Conservation (phyloP, 2,797 vertebrate genomes). For the Tapirus indicus region DNA sequence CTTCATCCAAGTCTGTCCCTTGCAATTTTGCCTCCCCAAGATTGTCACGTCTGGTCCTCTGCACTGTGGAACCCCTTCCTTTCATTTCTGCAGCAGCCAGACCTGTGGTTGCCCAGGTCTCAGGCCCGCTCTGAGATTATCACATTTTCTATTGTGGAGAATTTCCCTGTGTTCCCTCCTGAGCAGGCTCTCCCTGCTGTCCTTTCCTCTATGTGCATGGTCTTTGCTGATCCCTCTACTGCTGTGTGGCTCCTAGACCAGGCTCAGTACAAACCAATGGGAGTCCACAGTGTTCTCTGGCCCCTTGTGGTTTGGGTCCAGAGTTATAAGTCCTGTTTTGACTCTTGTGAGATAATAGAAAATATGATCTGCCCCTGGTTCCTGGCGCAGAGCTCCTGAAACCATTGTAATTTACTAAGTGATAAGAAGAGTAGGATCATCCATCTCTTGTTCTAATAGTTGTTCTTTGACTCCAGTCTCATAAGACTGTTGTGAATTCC, state of each 20-base stretch:
- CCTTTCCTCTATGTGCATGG: neutral
- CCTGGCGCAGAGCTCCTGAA: no score
- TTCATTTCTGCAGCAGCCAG: neutral
- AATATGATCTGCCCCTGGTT: no score
- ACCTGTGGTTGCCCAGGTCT: neutral
- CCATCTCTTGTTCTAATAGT: no score
- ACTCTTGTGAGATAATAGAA: no score
- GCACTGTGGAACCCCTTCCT: neutral
- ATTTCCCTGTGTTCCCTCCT: neutral
- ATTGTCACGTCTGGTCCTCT: no score
- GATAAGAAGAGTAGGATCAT: no score
- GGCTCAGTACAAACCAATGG: neutral
- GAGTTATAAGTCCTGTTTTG: no score
- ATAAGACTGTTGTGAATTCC: no score
- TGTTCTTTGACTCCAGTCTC: no score
- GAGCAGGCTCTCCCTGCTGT: neutral
- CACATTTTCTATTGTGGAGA: neutral
- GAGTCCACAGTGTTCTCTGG: neutral
- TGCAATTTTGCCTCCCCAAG: neutral
- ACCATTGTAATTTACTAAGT: no score
- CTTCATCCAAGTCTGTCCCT: neutral
- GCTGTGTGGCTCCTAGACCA: neutral
- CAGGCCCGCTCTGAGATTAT: neutral
- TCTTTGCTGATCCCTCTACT: neutral
- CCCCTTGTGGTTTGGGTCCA: no score